These are phyloP conservation scores for Porites rus DNA, from an alignment of 92 coral and sea anemone genomes.

Conservation along the genomic window DNA sequence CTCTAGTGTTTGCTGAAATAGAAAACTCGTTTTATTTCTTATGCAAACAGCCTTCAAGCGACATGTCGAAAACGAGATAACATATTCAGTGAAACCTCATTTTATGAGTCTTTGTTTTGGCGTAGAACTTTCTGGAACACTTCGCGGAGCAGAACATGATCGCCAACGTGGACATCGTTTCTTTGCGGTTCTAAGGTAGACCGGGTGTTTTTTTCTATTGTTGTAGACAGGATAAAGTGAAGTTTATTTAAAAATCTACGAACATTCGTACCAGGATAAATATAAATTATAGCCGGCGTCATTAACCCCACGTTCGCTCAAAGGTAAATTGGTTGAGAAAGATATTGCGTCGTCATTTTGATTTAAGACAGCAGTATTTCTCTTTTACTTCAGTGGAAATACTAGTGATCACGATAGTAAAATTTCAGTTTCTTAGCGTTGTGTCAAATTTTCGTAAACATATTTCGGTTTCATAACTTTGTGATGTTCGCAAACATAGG, in stretches of 20 bases:
- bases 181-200: no score
- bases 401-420: not conserved
- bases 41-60: constrained; percentile 34
- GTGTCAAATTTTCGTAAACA: not conserved
- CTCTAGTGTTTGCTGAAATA: constrained; percentile 23
- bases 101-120: constrained; percentile 37
- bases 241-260: not conserved
- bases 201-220: not conserved
- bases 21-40: constrained; percentile 38
- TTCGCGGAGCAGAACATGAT: constrained; percentile 11
- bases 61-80: constrained; percentile 33
- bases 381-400: not conserved
- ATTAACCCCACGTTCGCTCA: not conserved
- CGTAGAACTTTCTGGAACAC: constrained; percentile 43
- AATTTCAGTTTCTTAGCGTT: not conserved
- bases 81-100: constrained; percentile 25
- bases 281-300: not conserved
- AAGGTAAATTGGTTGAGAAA: not conserved
- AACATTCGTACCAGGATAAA: not conserved
- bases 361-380: not conserved
- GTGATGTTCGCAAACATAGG: constrained; percentile 1
- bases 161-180: constrained; percentile 12
- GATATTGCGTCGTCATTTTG: constrained; percentile 13
- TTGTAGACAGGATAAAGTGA: not conserved
- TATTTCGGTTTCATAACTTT: not conserved